Evolutionary conservation across 2,113 vertebrate species (phyloP), one percentile per base, ranked within the genome.

Genomic region (Probosciger aterrimus): DNA sequence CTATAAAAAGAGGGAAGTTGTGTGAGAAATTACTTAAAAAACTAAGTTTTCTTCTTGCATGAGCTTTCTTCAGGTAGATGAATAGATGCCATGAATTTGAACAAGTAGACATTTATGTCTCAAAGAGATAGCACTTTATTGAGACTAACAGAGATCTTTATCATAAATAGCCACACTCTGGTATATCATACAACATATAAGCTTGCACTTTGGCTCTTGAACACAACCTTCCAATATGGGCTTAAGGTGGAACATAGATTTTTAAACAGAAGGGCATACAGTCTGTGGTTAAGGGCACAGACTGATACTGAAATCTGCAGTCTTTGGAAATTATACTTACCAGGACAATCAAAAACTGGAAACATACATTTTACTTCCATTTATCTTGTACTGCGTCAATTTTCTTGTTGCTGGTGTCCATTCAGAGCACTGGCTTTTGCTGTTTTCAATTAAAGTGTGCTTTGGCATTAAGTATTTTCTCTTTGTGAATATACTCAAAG

Each of bases 1-100:
- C 71, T 94, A 85, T 96, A 94, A 96, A 95, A 97, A 95, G 93
- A 87, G 7, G 30, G 41, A 82, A 87, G 49, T 14, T 82, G 77
- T 76, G n/a, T 49, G 37, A 85, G 49, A 85, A 91, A 91, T 25
- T 4, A 18, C 44, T 88, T 27, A 18, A 49, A 92, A 59, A 79
- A 5, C 5, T 17, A 86, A 91, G 2, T 73, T 67, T 82, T 83
- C 18, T 86, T 78, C 69, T 68, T 65, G 9, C 49, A 59, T 35
- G 11, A 85, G 59, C 3, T 52, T 82, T 84, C 73, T 87, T 76
- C 70, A 93, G 81, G 74, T 91, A 57, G 65, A 64, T 64, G 52
- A 87, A 92, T 84, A 47, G 86, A n/a, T 1, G 10, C 23, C 41
- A 44, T 92, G 44, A 20, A 67, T 89, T 85, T 85, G 74, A 82